Evolutionary conservation across 2,888 invertebrate genomes (phyloP), one percentile per base, ranked within the genome.

Genomic region (Drosophila pseudotakahashii): DNA sequence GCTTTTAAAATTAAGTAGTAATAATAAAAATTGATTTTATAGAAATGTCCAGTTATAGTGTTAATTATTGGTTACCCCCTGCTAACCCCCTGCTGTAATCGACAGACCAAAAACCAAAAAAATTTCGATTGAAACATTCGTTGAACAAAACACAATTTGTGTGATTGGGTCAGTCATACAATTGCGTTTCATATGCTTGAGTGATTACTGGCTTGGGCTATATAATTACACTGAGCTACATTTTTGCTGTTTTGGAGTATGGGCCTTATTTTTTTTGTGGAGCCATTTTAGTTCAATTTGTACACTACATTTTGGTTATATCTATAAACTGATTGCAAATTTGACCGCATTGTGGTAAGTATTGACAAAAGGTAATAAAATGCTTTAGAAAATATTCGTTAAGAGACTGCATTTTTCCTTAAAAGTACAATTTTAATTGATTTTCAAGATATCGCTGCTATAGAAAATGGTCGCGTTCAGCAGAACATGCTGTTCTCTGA

Each of bases 81-180:
- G 30, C 14, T 10, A 19, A 19, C 4, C 14, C 14, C 9, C 16
- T 26, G 61, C 23, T 30, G 58, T 32, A 41, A 58, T 58, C 47
- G 16, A 58, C 34, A 3, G 19, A 14, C 7, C 3, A 32, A 47
- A 32, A 14, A 14, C 14, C 2, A 9, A 14, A 7, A n/a, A 45
- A 30, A 58, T 58, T 58, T 32, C 32, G 47, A 44, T 45, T 37
- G 45, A 58, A 41, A 10, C 10, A 53, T n/a, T 16, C 13, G 30
- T 16, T 7, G 26, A 26, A 26, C 32, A 58, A 14, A 32, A 44
- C 42, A 37, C 32, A 64, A 50, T 50, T 66, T 39, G 34, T 11
- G 63, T 66, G 58, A 66, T 58, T 64, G 44, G 57, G 23, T 69
- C 41, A 48, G 30, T 14, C n/a, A 30, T 30, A 50, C 55, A 67